These are phyloP conservation scores for Poeciliopsis paucimaculata DNA, from an alignment of 2,797 vertebrate species.

Conservation along the genomic window DNA sequence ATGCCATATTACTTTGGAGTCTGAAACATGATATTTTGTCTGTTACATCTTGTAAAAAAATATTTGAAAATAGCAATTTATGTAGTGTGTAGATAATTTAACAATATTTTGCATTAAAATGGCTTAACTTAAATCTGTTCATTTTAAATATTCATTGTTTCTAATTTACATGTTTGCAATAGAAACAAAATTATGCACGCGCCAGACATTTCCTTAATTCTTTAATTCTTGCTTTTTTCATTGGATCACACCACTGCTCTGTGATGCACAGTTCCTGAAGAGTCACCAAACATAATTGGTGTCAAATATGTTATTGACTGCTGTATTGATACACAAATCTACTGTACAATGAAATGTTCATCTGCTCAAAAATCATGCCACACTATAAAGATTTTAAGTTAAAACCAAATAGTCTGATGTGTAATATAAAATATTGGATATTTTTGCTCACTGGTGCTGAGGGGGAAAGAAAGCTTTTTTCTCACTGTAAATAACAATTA, in stretches of 20 bases:
- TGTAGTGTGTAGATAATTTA: background rate
- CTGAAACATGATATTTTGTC: background rate
- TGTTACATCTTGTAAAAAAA: background rate
- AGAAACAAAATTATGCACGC: background rate
- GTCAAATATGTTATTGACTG: background rate
- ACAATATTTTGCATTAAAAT: background rate
- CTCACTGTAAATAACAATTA: background rate
- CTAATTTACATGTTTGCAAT: background rate
- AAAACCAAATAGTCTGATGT: background rate
- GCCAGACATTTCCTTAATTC: background rate
- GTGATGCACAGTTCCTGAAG: background rate
- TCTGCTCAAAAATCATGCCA: background rate
- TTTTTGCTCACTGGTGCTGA: background rate
- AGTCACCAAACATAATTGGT: background rate
- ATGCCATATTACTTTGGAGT: background rate
- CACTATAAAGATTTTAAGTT: background rate
- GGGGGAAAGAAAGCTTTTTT: background rate
- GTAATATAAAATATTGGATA: background rate
- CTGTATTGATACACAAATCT: background rate
- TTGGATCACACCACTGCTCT: background rate
- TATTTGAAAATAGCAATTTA: background rate
- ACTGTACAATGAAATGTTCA: background rate
- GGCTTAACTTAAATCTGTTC: background rate
- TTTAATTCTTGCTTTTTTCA: background rate
- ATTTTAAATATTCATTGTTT: background rate